These are phyloP conservation scores for Platycheirus rosarum DNA, from an alignment of 2,888 invertebrate species.

Conservation along the genomic window DNA sequence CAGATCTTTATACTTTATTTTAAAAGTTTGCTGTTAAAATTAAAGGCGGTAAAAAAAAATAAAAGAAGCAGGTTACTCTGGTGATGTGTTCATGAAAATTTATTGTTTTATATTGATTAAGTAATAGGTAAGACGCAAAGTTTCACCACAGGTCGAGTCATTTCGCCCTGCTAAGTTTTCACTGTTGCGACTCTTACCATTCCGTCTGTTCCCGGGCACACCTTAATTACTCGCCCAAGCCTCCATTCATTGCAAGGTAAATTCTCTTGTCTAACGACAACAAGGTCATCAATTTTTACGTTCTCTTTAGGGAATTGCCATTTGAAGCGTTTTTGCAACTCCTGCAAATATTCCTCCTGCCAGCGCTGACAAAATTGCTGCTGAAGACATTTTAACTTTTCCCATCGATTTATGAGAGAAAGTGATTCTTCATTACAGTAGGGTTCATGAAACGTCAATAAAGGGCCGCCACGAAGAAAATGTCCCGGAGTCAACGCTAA, in stretches of 20 bases:
- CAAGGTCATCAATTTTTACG: not conserved
- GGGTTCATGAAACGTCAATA: not conserved
- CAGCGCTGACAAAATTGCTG: slow-evolving; percentile 5
- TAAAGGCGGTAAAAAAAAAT: too few relatives aligned
- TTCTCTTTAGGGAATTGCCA: not conserved
- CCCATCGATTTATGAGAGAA: not conserved
- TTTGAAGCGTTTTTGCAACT: not conserved
- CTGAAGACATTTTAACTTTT: not conserved
- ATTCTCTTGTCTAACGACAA: not conserved
- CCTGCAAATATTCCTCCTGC: not conserved
- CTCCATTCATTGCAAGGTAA: not conserved
- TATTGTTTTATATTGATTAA: too few relatives aligned
- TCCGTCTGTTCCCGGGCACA: not conserved
- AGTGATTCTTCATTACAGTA: not conserved
- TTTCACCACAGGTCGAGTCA: not conserved
- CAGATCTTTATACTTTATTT: too few relatives aligned
- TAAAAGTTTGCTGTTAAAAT: too few relatives aligned
- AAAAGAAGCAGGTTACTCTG: too few relatives aligned
- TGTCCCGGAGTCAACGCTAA: not conserved
- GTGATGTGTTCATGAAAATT: too few relatives aligned
- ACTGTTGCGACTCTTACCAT: not conserved
- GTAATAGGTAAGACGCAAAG: slow-evolving; percentile 2
- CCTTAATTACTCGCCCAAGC: not conserved
- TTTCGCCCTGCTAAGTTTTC: not conserved
- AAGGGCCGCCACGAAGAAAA: not conserved